Base-by-base conservation (phyloP, 2,113 vertebrate species). In the Larimichthys polyactis region DNA sequence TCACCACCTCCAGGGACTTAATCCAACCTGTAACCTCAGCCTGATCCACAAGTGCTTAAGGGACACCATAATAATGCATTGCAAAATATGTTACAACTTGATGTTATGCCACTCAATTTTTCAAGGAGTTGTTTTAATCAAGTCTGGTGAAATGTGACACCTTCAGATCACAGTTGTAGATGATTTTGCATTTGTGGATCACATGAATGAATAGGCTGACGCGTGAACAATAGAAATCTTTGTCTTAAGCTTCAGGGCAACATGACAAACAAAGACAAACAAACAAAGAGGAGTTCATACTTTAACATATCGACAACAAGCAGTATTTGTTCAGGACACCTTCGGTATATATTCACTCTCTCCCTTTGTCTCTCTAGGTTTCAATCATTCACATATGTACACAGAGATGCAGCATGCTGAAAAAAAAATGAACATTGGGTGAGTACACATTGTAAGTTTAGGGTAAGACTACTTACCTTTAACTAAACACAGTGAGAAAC, bases 1-100 rank as follows among this genome's bases (percentile, higher is more conserved):
- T 83, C 81, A 81, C 63, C 77, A 82, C 87, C 90, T 92, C 82
- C 52, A 68, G 88, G 85, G 88, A 89, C 79, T 73, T 52, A 71
- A 69, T 87, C 65, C 79, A 89, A 88, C 89, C 82, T 88, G 88
- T 88, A 85, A 86, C 67, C 78, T 82, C 59, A 54, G 71, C 68
- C 64, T 65, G 55, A 91, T 90, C 95, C 95, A 96, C 86, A 75
- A 86, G 93, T 95, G 71, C 43, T 83, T 51, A 71, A 81, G 54
- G 73, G 78, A 57, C 27, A n/a, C 36, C 43, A 64, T 43, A 55
- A 57, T 75, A 67, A 72, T 58, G 17, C 62, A 79, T 82, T n/a
- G 22, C 14, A 58, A 29, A 73, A 29, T 32, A 81, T 87, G 71
- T 87, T 57, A 54, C 67, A 81, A 62, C 16, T n/a, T 20, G 8